These are phyloP conservation scores for Megatriorchis doriae DNA, from an alignment of 2,113 vertebrate genomes.

Conservation along the genomic window DNA sequence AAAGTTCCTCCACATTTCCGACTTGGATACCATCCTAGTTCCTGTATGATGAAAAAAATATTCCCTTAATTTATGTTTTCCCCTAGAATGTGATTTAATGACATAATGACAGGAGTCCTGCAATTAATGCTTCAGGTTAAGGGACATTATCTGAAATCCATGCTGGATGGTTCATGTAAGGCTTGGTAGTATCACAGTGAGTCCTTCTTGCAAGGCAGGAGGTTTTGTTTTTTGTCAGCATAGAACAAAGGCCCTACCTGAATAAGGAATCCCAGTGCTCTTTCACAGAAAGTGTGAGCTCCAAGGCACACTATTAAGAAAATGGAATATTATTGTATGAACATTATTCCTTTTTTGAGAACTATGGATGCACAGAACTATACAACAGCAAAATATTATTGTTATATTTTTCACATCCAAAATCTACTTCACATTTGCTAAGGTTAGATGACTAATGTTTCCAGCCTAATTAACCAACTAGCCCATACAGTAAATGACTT, in stretches of 20 bases:
- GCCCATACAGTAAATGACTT: neutral
- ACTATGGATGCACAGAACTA: neutral
- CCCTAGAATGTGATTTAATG: neutral
- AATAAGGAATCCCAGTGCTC: neutral
- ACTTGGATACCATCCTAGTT: neutral
- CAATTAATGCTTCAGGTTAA: neutral
- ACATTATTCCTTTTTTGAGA: neutral
- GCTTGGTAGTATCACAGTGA: neutral
- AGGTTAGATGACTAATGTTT: conserved; percentile 25
- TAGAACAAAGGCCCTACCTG: neutral
- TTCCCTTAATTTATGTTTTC: neutral
- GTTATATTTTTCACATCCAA: neutral
- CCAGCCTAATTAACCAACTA: neutral
- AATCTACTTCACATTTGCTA: neutral
- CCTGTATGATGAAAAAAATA: neutral
- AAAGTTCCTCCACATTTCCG: neutral
- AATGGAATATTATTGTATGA: neutral
- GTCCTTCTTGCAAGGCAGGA: neutral
- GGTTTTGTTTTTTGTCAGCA: neutral
- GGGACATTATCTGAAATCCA: neutral
- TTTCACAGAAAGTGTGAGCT: neutral
- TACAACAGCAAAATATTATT: neutral
- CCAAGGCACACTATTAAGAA: neutral
- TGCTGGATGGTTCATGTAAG: neutral
- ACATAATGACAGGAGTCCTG: neutral